phyloP scores from a whole-genome alignment of 2,113 vertebrate genomes.

The Indicator indicator region DNA sequence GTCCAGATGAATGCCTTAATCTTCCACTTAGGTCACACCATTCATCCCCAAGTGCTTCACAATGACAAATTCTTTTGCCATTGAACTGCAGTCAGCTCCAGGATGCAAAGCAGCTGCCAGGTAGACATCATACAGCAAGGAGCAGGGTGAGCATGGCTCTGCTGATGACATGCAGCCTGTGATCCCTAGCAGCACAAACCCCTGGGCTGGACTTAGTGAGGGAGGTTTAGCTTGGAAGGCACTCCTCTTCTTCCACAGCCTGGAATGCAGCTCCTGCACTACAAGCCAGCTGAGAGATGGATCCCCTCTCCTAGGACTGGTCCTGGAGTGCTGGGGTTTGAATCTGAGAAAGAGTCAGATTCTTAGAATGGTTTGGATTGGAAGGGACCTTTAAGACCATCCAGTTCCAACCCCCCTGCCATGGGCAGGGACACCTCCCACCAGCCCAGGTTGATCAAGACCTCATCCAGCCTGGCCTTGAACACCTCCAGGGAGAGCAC shows the following conservation, averaged over 20 bases:
- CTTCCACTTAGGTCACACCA: neutral
- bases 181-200: neutral
- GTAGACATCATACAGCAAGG: neutral
- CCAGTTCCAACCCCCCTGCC: too few relatives aligned
- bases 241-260: neutral
- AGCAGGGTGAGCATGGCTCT: neutral
- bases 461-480: too few relatives aligned
- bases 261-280: neutral
- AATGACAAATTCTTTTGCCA: neutral
- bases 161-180: neutral
- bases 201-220: fast-evolving
- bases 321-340: neutral
- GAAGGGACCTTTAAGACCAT: too few relatives aligned
- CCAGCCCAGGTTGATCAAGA: too few relatives aligned
- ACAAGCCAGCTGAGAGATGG: neutral
- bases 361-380: too few relatives aligned
- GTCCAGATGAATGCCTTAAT: neutral
- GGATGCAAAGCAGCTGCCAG: neutral
- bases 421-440: too few relatives aligned
- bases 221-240: neutral
- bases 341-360: neutral
- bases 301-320: neutral
- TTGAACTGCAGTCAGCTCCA: neutral
- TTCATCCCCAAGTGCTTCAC: neutral
- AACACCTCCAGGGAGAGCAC: too few relatives aligned